These are phyloP conservation scores for Geotrypetes seraphini DNA, from an alignment of 2,797 vertebrate species.

Conservation along the genomic window DNA sequence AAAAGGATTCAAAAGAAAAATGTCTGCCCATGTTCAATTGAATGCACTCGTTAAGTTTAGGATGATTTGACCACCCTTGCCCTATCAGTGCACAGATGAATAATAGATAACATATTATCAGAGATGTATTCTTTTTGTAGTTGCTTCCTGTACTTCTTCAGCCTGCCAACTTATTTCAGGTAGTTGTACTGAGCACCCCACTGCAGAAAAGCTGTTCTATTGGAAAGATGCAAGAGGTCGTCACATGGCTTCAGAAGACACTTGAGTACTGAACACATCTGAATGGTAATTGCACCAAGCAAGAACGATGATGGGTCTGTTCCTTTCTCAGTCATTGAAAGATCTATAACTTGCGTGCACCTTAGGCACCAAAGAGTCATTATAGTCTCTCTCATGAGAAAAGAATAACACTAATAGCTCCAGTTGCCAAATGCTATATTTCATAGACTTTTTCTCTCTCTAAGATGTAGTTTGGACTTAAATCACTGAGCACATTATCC, in stretches of 20 bases:
- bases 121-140: no score
- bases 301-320: neutral
- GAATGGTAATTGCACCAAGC: neutral
- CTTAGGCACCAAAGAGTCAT: neutral
- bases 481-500: slow-evolving; percentile 5
- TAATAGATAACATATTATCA: no score
- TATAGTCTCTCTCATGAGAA: neutral
- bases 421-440: neutral
- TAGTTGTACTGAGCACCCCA: no score
- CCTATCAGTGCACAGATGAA: no score
- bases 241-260: neutral
- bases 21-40: no score
- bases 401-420: slow-evolving; percentile 1
- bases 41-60: no score
- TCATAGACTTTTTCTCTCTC: neutral
- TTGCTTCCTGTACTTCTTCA: no score
- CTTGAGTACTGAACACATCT: neutral
- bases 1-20: no score
- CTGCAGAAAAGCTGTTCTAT: neutral
- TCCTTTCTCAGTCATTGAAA: neutral
- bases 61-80: no score
- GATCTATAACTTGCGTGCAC: neutral
- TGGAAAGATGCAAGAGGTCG: neutral
- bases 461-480: neutral
- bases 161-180: no score